A percentile compares a stretch with the other conserved stretches of the same genome.
phyloP scores from a whole-genome alignment of 2,888 invertebrate species.

The Arctia plantaginis region DNA sequence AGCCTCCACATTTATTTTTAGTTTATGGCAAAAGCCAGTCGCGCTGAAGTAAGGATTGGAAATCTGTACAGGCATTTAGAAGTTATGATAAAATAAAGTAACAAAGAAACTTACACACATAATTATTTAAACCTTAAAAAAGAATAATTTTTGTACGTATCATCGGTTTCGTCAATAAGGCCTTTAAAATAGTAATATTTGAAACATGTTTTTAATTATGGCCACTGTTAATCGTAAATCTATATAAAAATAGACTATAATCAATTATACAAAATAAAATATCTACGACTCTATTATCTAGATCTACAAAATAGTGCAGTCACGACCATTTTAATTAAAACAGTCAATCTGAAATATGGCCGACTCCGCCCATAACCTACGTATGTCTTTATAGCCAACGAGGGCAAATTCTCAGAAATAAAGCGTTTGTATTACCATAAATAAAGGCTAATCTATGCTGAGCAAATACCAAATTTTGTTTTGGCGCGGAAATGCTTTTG shows the following conservation, averaged over 20 bases:
- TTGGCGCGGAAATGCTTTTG: no score
- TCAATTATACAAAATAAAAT: conserved; percentile 17
- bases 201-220: background rate
- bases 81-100: no score
- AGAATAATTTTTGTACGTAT: no score
- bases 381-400: conserved; percentile 3
- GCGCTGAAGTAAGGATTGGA: no score
- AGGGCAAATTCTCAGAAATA: conserved; percentile 3
- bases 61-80: no score
- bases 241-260: background rate
- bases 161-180: background rate
- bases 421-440: background rate
- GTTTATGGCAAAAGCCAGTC: no score
- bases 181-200: background rate
- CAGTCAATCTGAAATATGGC: conserved; percentile 7
- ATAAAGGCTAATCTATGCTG: background rate
- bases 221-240: background rate
- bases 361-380: background rate
- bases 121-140: no score
- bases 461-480: conserved; percentile 5
- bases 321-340: conserved; percentile 23
- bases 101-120: no score
- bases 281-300: conserved; percentile 9
- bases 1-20: no score
- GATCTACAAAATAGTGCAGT: conserved; percentile 8